phyloP scores from a whole-genome alignment of 2,797 vertebrate genomes.

The Rhinella marina region DNA sequence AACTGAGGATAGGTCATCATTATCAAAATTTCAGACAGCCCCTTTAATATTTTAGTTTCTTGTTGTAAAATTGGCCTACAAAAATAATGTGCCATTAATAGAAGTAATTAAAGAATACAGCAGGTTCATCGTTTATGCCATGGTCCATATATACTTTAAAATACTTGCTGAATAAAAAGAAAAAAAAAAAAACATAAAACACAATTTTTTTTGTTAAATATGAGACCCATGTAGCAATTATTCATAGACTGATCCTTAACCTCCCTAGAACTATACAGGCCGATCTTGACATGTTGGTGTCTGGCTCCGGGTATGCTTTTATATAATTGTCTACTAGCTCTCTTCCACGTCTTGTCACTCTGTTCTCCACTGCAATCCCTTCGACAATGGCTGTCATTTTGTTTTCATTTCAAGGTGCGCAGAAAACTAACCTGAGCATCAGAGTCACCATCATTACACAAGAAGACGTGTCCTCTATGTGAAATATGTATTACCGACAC shows the following conservation, averaged over 20 bases:
- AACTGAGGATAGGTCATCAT: no score
- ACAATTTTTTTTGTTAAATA: no score
- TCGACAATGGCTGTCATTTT: conserved; percentile 37
- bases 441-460: not conserved
- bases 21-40: no score
- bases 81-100: no score
- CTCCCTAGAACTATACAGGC: no score
- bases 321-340: not conserved
- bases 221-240: no score
- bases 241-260: no score
- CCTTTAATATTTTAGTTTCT: not conserved
- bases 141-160: no score
- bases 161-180: no score
- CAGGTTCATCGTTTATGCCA: no score
- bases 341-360: not conserved
- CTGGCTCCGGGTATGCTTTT: not conserved
- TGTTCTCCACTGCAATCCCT: not conserved
- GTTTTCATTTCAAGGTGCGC: conserved; percentile 20
- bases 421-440: conserved; percentile 21
- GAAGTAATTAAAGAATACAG: no score
- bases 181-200: no score
- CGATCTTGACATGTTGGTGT: not conserved
- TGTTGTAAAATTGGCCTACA: not conserved
- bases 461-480: not conserved
- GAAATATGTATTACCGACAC: conserved; percentile 10